A percentile compares a stretch with the other conserved stretches of the same genome.
Evolutionary conservation across 2,888 invertebrate genomes (phyloP).

Genomic region (Cordilura impudica): DNA sequence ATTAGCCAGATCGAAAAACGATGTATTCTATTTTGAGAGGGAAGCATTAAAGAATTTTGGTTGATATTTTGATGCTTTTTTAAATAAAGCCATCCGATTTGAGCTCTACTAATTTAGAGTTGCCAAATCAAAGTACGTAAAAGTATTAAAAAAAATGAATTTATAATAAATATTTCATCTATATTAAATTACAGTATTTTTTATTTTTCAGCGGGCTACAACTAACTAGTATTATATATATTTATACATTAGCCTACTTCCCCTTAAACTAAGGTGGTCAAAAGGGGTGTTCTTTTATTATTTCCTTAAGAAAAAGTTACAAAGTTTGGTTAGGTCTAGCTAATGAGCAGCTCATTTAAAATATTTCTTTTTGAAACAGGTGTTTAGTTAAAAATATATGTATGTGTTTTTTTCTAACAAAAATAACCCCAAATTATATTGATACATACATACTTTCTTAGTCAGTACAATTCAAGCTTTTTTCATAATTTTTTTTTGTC

Average conservation of each 20-base stretch:
- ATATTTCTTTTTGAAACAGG: not conserved
- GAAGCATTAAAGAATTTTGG: too few species aligned
- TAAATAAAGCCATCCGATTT: too few species aligned
- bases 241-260: not conserved
- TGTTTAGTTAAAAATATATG: not conserved
- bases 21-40: too few species aligned
- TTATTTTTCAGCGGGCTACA: too few species aligned
- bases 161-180: too few species aligned
- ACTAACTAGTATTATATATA: too few species aligned
- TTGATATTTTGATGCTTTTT: too few species aligned
- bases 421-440: not conserved
- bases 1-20: too few species aligned
- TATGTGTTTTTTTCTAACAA: not conserved
- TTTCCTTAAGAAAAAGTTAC: not conserved
- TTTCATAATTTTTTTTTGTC: not conserved
- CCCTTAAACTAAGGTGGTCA: not conserved
- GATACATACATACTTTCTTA: not conserved
- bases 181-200: too few species aligned
- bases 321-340: constrained; percentile 8
- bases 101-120: too few species aligned
- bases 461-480: not conserved
- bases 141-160: too few species aligned
- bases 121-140: too few species aligned
- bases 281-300: constrained; percentile 4
- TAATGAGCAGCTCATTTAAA: constrained; percentile 19